phyloP scores from a whole-genome alignment of 1,140 invertebrate genomes.

The Panulirus ornatus region DNA sequence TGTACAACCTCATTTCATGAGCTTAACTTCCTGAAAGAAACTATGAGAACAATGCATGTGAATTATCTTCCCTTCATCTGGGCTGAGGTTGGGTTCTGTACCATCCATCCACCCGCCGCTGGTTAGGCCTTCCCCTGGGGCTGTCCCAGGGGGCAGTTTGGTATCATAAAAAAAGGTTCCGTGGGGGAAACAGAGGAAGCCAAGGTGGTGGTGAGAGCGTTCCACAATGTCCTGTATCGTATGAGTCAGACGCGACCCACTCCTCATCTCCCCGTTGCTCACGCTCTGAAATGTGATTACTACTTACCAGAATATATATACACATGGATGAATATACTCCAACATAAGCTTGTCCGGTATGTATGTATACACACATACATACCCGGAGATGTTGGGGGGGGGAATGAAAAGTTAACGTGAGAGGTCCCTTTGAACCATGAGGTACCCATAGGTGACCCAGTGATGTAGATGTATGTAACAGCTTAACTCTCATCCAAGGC shows the following conservation, averaged over 20 bases:
- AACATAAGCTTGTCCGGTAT: not conserved
- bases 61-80: not conserved
- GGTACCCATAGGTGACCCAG: not conserved
- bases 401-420: not conserved
- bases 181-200: not conserved
- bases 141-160: too few relatives aligned
- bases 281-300: not conserved
- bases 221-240: not conserved
- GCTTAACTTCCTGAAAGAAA: too few relatives aligned
- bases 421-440: not conserved
- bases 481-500: not conserved
- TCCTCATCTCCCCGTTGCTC: not conserved
- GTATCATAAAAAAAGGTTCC: not conserved
- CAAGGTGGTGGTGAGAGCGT: not conserved
- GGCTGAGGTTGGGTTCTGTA: not conserved
- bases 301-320: too few relatives aligned
- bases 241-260: not conserved
- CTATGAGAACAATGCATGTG: too few relatives aligned
- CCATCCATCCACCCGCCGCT: too few relatives aligned
- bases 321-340: not conserved
- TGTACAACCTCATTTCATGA: too few relatives aligned
- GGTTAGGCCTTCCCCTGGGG: too few relatives aligned
- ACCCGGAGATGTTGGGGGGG: not conserved
- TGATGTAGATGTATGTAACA: not conserved
- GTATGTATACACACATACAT: not conserved